These are phyloP conservation scores for Mamestra brassicae DNA, from an alignment of 2,888 invertebrate species.

Conservation along the genomic window DNA sequence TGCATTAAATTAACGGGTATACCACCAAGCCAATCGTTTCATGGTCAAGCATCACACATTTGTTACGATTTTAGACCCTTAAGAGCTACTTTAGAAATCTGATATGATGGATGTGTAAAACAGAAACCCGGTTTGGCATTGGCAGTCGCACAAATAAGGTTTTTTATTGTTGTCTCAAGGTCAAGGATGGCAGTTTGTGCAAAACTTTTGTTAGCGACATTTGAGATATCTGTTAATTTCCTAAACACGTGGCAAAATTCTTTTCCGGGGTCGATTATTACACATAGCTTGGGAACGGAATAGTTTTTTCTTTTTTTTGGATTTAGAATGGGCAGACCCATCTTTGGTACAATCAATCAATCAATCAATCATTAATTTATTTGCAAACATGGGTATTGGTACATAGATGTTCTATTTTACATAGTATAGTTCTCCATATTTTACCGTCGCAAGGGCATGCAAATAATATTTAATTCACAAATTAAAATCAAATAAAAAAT, in stretches of 20 bases:
- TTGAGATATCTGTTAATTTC: constrained; percentile 31
- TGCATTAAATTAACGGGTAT: background rate
- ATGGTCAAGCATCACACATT: background rate
- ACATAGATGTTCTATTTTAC: no score
- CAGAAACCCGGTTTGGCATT: constrained; percentile 49
- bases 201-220: constrained; percentile 28
- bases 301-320: background rate
- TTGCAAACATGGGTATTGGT: no score
- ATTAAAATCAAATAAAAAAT: no score
- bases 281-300: background rate
- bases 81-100: constrained; percentile 32
- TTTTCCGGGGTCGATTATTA: no score
- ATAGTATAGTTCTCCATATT: no score
- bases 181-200: constrained; percentile 51
- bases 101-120: constrained; percentile 50
- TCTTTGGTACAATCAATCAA: background rate
- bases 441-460: no score
- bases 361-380: no score
- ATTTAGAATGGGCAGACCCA: background rate
- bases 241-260: constrained; percentile 14
- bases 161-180: constrained; percentile 60
- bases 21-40: background rate
- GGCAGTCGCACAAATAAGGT: constrained; percentile 55
- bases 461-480: no score
- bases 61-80: constrained; percentile 13